These are phyloP conservation scores for Parapristionchus giblindavisi DNA, from an alignment of 2,888 invertebrate genomes.

Conservation along the genomic window DNA sequence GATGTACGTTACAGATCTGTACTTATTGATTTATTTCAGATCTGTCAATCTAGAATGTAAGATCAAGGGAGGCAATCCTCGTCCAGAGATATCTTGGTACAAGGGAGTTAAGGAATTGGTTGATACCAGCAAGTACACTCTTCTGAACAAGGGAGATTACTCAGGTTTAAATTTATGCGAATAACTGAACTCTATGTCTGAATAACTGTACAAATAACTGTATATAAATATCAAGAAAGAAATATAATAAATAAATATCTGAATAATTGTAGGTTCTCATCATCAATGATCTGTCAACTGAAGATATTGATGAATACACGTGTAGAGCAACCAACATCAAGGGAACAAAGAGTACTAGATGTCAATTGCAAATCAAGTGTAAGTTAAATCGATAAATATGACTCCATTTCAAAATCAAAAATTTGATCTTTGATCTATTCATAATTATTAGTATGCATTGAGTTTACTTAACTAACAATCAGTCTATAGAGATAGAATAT, in stretches of 20 bases:
- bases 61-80: constrained; percentile 57
- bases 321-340: constrained; percentile 93
- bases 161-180: constrained; percentile 71
- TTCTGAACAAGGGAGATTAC: constrained; percentile 85
- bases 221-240: too few relatives aligned
- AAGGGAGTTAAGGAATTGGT: constrained; percentile 96
- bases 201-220: too few relatives aligned
- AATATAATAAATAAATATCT: too few relatives aligned
- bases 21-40: not conserved
- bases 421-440: too few relatives aligned
- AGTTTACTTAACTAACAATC: not conserved
- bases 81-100: constrained; percentile 69
- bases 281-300: constrained; percentile 92
- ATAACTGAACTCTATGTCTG: too few relatives aligned
- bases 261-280: constrained; percentile 76
- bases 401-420: too few relatives aligned
- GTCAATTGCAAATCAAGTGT: constrained; percentile 95
- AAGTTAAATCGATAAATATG: constrained; percentile 67
- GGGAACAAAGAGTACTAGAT: constrained; percentile 93
- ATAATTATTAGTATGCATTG: too few relatives aligned
- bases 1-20: not conserved
- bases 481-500: not conserved
- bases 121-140: constrained; percentile 89
- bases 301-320: constrained; percentile 97
- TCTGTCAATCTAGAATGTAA: constrained; percentile 68